Evolutionary conservation across 2,113 vertebrate species (phyloP).

Genomic region (Alethe castanea): DNA sequence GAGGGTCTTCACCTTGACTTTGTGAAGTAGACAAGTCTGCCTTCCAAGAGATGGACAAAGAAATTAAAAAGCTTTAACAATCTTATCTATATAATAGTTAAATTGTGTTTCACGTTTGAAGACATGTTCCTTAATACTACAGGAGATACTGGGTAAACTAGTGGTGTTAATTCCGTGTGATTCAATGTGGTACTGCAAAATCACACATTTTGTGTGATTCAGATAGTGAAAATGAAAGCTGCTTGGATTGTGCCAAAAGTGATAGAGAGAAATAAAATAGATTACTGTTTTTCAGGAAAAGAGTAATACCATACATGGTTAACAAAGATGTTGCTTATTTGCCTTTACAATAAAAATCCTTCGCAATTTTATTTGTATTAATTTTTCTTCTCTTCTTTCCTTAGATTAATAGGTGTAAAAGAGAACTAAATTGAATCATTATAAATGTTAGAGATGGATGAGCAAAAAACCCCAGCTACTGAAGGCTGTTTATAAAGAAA

Average conservation of each 20-base stretch:
- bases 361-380: background rate
- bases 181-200: background rate
- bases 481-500: background rate
- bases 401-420: background rate
- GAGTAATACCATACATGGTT: no score
- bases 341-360: background rate
- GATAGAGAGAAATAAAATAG: no score
- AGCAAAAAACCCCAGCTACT: rapidly evolving
- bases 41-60: background rate
- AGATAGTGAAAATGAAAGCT: background rate
- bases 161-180: background rate
- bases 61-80: background rate
- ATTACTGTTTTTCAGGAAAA: no score
- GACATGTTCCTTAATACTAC: background rate
- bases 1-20: background rate
- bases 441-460: background rate
- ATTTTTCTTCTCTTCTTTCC: background rate
- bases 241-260: background rate
- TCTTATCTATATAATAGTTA: background rate
- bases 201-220: background rate
- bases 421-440: background rate
- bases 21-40: background rate
- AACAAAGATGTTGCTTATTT: background rate
- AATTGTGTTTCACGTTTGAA: background rate
- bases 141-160: background rate